phyloP scores from a whole-genome alignment of 2,888 invertebrate species.

The Atethmia centrago region DNA sequence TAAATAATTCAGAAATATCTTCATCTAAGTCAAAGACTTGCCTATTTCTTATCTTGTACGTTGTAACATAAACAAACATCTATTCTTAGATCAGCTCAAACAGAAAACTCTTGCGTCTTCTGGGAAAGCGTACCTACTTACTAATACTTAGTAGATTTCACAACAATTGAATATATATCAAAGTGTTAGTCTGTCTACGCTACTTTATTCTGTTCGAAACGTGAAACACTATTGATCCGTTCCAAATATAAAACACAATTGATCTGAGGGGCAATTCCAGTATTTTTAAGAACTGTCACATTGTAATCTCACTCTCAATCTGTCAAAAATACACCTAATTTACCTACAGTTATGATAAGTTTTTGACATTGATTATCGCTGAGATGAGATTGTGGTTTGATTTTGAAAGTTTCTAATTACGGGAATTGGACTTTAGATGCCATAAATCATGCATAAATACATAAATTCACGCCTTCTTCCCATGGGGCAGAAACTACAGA shows the following conservation, averaged over 20 bases:
- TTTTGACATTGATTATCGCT: not conserved
- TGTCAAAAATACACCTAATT: too few relatives aligned
- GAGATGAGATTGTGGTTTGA: not conserved
- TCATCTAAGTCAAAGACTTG: constrained; percentile 11
- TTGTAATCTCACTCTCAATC: too few relatives aligned
- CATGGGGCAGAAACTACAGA: not conserved
- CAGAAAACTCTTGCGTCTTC: constrained; percentile 2
- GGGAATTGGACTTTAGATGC: not conserved
- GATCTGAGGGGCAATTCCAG: not conserved
- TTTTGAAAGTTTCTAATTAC: not conserved
- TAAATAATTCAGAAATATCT: constrained; percentile 9
- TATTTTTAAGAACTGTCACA: not conserved
- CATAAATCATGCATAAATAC: not conserved
- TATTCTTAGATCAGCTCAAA: constrained; percentile 37
- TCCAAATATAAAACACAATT: not conserved
- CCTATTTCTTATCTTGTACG: constrained; percentile 11
- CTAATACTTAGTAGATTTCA: constrained; percentile 6
- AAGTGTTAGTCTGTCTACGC: not conserved
- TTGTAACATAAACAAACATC: constrained; percentile 26
- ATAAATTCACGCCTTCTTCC: not conserved
- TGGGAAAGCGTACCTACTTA: constrained; percentile 16
- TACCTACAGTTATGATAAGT: too few relatives aligned
- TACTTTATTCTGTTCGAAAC: not conserved
- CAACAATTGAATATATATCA: constrained; percentile 15
- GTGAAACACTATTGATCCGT: not conserved